Conservation (phyloP, 64 coral and sea anemone species). For the Acropora yongei region DNA sequence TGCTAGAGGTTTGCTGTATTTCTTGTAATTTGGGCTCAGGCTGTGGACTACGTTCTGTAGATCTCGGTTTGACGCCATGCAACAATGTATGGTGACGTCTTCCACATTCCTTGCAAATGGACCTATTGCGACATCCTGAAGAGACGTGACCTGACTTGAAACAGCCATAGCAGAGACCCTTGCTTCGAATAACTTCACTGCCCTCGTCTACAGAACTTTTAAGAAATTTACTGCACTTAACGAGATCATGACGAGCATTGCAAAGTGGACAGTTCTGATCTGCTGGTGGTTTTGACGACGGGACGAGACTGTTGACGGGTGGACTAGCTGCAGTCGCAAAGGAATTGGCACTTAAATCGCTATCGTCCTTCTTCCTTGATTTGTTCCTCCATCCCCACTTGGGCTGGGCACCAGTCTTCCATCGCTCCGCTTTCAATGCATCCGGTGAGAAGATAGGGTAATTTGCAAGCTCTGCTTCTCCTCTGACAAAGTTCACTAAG, state of each 20-base stretch:
- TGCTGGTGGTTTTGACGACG: constrained; percentile 22
- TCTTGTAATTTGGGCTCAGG: too few relatives aligned
- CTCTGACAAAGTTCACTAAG: constrained; percentile 47
- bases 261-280: not conserved
- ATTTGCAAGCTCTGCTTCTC: constrained; percentile 48
- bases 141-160: constrained; percentile 50
- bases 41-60: too few relatives aligned
- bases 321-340: not conserved
- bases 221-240: constrained; percentile 1
- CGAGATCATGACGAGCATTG: not conserved
- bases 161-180: constrained; percentile 47
- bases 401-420: not conserved
- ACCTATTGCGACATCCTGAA: constrained; percentile 33
- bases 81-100: constrained; percentile 41
- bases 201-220: constrained; percentile 10
- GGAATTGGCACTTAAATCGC: not conserved
- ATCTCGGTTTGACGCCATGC: too few relatives aligned
- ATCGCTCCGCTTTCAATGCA: constrained; percentile 35
- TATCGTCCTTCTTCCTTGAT: not conserved
- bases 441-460: constrained; percentile 59
- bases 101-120: constrained; percentile 40
- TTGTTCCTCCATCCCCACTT: constrained; percentile 31
- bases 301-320: not conserved
- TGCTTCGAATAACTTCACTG: constrained; percentile 18
- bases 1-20: not conserved